Evolutionary conservation across 2,113 vertebrate genomes (phyloP).

Genomic region (Camelus bactrianus): DNA sequence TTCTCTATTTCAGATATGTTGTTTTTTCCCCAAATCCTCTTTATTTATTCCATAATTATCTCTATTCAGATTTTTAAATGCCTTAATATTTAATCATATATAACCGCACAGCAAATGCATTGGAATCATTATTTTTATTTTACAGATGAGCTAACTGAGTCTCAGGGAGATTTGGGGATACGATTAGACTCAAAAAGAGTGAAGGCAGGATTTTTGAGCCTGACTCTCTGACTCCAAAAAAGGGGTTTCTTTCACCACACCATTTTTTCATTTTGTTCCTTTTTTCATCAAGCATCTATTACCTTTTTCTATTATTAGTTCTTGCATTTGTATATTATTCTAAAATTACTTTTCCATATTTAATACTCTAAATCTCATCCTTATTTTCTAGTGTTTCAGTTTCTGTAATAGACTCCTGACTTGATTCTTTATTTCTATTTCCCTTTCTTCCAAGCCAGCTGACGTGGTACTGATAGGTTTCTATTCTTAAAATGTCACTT

Average conservation of each 20-base stretch:
- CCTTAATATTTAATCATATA: background rate
- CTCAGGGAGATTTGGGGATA: background rate
- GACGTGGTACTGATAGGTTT: background rate
- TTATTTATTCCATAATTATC: background rate
- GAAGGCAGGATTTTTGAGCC: background rate
- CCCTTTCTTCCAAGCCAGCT: background rate
- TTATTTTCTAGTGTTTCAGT: background rate
- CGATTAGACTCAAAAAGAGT: background rate
- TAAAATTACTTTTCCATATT: background rate
- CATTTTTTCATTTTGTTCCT: background rate
- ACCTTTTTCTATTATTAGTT: background rate
- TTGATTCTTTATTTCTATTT: background rate
- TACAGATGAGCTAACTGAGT: background rate
- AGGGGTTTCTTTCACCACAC: background rate
- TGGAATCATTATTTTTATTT: background rate
- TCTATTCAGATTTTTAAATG: background rate
- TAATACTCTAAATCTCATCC: background rate
- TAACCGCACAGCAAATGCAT: background rate
- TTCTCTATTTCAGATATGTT: background rate
- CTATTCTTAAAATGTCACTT: background rate
- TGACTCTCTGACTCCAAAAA: background rate
- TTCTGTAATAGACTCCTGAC: background rate
- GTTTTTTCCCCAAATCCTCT: background rate
- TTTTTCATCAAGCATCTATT: background rate
- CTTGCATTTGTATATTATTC: background rate